Evolutionary conservation across 1,140 invertebrate genomes (phyloP).

Genomic region (Macrostomum lignano): DNA sequence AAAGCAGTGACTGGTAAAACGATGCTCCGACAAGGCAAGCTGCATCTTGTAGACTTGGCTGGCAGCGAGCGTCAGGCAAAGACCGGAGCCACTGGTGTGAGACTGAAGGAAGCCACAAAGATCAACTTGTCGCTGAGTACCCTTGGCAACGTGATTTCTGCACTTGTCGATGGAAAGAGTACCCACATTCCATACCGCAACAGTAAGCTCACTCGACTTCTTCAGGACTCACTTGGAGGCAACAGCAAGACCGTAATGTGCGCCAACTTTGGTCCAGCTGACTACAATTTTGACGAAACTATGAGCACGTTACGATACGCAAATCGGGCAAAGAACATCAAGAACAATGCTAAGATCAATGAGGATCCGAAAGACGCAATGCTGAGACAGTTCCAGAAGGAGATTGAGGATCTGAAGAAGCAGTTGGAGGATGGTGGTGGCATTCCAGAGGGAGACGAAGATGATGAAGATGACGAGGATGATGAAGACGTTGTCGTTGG

Average conservation of each 20-base stretch:
- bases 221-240: constrained; percentile 50
- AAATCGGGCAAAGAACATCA: constrained; percentile 81
- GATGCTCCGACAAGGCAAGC: constrained; percentile 64
- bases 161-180: constrained; percentile 38
- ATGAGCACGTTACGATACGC: constrained; percentile 85
- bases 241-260: constrained; percentile 72
- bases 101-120: constrained; percentile 62
- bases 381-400: constrained; percentile 69
- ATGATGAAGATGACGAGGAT: no score
- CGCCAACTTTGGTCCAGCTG: constrained; percentile 76
- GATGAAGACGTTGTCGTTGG: no score
- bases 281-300: constrained; percentile 84
- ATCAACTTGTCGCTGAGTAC: constrained; percentile 81
- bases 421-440: constrained; percentile 44
- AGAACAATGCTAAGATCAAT: constrained; percentile 77
- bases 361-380: constrained; percentile 91
- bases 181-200: constrained; percentile 31
- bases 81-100: constrained; percentile 60
- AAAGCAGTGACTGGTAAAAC: constrained; percentile 58
- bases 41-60: constrained; percentile 76
- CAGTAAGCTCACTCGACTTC: constrained; percentile 25
- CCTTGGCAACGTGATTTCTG: constrained; percentile 81
- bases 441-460: no score
- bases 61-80: constrained; percentile 73
- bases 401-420: constrained; percentile 64